Conservation (phyloP, 2,113 vertebrate species). For the Rhagologus leucostigma region DNA sequence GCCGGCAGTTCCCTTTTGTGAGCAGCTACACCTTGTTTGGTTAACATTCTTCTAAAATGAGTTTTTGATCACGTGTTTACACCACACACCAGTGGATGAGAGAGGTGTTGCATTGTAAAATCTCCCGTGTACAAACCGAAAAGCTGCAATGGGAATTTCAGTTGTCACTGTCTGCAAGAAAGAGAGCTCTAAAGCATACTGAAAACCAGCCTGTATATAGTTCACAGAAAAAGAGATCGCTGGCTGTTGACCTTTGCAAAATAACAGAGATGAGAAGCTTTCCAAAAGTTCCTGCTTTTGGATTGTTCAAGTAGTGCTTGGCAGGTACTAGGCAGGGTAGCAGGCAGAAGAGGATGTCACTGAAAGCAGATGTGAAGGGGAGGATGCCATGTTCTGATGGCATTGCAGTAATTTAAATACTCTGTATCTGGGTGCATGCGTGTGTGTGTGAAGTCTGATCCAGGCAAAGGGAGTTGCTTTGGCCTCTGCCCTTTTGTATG, state of each 20-base stretch:
- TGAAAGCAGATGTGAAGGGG: neutral
- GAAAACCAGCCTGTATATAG: constrained; percentile 39
- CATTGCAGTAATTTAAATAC: neutral
- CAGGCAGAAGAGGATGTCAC: neutral
- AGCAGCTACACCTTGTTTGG: constrained; percentile 38
- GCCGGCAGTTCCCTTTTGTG: constrained; percentile 2
- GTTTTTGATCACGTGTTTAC: constrained; percentile 37
- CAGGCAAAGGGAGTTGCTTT: constrained; percentile 26
- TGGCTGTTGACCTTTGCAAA: neutral
- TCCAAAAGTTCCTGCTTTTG: neutral
- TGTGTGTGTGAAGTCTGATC: neutral
- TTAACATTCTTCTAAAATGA: constrained; percentile 10
- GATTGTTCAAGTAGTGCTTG: neutral
- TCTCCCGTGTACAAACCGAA: neutral
- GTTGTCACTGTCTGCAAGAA: constrained; percentile 15
- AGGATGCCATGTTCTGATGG: neutral
- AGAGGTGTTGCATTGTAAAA: neutral
- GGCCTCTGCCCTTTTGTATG: constrained; percentile 16
- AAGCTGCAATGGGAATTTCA: constrained; percentile 3
- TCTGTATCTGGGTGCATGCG: constrained; percentile 1
- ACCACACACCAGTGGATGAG: neutral
- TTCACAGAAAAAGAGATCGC: neutral
- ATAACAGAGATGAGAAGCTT: neutral
- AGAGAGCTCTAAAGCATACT: constrained; percentile 14
- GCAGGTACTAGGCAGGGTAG: neutral